phyloP scores from a whole-genome alignment of 1,140 invertebrate species.

The Drosophila eugracilis region DNA sequence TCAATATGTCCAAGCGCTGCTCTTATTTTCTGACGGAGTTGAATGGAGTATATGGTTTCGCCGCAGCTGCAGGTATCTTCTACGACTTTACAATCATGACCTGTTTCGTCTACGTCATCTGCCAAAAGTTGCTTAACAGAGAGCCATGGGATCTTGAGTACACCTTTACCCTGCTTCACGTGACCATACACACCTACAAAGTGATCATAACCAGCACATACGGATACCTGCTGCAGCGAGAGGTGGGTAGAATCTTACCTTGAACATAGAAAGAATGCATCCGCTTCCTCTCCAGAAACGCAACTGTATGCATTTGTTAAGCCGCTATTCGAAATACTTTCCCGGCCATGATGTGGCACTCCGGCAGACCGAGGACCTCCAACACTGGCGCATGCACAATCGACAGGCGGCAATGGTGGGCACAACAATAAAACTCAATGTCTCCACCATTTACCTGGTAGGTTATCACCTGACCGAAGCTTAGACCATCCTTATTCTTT shows the following conservation, averaged over 20 bases:
- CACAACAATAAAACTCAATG: constrained; percentile 35
- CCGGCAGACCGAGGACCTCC: constrained; percentile 42
- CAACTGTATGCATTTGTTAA: constrained; percentile 51
- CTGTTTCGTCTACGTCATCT: constrained; percentile 65
- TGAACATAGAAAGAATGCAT: not conserved
- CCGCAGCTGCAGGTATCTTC: constrained; percentile 58
- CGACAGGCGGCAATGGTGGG: constrained; percentile 49
- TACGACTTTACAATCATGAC: constrained; percentile 76
- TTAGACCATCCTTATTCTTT: not conserved
- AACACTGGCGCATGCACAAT: constrained; percentile 75
- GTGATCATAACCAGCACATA: constrained; percentile 59
- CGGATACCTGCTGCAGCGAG: constrained; percentile 58
- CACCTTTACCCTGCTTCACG: constrained; percentile 52
- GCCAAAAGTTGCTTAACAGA: constrained; percentile 58
- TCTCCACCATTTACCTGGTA: constrained; percentile 63
- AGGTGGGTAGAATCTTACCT: constrained; percentile 35
- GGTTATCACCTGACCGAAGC: not conserved
- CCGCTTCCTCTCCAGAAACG: constrained; percentile 40
- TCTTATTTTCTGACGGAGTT: constrained; percentile 42
- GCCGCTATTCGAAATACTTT: constrained; percentile 46
- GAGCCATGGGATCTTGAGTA: constrained; percentile 52
- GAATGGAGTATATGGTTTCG: constrained; percentile 57
- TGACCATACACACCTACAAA: constrained; percentile 66
- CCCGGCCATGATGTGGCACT: not conserved
- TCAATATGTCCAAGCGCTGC: constrained; percentile 53